These are phyloP conservation scores for Saguinus midas DNA, from an alignment of 2,113 vertebrate species.

Conservation along the genomic window DNA sequence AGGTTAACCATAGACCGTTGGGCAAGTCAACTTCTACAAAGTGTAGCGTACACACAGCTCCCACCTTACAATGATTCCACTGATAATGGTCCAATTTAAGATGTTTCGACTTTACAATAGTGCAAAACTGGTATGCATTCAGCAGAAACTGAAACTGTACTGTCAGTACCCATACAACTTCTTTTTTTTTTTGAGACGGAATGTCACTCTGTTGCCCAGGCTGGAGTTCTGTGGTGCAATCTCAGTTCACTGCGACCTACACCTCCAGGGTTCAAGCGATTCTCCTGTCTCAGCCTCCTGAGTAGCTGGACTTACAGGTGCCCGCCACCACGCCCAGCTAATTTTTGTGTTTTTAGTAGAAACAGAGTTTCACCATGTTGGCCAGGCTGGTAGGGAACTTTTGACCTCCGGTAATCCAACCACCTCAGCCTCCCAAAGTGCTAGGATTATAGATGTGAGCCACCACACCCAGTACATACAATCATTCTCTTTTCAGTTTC, in stretches of 20 bases:
- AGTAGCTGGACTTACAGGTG: too few relatives aligned
- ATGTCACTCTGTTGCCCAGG: neutral
- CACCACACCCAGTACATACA: too few relatives aligned
- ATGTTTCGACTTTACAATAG: neutral
- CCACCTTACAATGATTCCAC: neutral
- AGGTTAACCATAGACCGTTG: too few relatives aligned
- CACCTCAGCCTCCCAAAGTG: too few relatives aligned
- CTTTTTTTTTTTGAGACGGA: neutral
- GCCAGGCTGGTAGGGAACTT: too few relatives aligned
- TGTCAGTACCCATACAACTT: too few relatives aligned
- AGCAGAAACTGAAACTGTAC: too few relatives aligned
- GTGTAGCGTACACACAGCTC: neutral
- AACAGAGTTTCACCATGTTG: too few relatives aligned
- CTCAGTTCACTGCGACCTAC: neutral
- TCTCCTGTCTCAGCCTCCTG: neutral
- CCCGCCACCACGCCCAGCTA: neutral
- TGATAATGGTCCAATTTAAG: neutral
- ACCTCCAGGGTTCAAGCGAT: neutral
- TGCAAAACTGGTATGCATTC: neutral
- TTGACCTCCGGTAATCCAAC: too few relatives aligned
- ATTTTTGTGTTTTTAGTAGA: too few relatives aligned
- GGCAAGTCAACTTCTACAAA: fast-evolving
- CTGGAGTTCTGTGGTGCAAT: neutral
- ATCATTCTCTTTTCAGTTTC: neutral
- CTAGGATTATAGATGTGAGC: too few relatives aligned